phyloP scores from a whole-genome alignment of 2,797 vertebrate species.

The Artibeus lituratus region DNA sequence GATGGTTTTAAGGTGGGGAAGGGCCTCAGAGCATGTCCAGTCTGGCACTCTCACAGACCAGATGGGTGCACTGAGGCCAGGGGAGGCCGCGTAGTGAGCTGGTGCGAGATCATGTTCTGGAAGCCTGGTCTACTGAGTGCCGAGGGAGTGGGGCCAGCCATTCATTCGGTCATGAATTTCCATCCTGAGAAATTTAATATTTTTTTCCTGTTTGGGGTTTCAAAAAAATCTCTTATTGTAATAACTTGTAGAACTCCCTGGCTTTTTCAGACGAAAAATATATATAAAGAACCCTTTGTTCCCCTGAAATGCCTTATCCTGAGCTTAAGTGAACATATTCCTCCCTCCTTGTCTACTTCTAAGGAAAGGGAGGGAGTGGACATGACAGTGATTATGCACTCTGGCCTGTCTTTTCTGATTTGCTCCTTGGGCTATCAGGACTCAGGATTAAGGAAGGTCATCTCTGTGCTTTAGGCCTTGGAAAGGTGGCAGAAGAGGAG shows the following conservation, averaged over 20 bases:
- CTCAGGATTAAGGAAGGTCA: neutral
- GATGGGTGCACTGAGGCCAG: neutral
- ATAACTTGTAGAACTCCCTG: neutral
- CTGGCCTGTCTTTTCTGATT: neutral
- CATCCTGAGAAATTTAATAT: neutral
- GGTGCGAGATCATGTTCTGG: neutral
- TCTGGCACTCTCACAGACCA: neutral
- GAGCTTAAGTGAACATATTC: neutral
- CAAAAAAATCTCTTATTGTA: neutral
- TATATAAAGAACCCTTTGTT: neutral
- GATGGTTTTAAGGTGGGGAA: neutral
- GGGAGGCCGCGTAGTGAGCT: neutral
- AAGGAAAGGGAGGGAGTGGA: neutral
- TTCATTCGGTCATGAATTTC: neutral
- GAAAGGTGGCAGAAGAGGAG: neutral
- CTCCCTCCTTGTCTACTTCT: neutral
- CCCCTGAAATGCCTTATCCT: neutral
- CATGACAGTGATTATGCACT: accelerated
- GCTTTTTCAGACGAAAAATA: neutral
- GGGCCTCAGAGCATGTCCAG: neutral
- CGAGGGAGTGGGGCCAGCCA: neutral
- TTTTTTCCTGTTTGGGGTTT: neutral
- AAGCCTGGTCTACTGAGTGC: neutral
- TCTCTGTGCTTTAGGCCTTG: neutral
- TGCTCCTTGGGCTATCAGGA: neutral